Conservation (phyloP, 2,888 invertebrate genomes). For the Acronicta aceris region DNA sequence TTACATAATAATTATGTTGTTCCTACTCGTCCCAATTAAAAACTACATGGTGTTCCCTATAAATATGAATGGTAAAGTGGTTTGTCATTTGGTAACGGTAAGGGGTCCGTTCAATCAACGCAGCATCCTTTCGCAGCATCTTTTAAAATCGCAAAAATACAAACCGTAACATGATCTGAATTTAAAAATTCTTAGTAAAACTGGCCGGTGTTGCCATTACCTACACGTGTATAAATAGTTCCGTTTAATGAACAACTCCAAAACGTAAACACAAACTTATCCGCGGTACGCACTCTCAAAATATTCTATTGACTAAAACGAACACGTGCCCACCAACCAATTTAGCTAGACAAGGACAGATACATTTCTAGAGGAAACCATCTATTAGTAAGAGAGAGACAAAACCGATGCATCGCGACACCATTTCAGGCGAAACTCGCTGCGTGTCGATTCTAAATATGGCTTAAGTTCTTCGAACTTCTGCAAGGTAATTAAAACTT, state of each 20-base stretch:
- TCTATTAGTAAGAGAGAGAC: constrained; percentile 60
- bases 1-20: too few species aligned
- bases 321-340: constrained; percentile 65
- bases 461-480: constrained; percentile 45
- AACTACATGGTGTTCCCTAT: too few species aligned
- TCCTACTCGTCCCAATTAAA: too few species aligned
- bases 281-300: constrained; percentile 63
- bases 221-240: constrained; percentile 36
- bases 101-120: too few species aligned
- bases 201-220: constrained; percentile 25
- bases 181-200: constrained; percentile 18
- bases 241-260: constrained; percentile 48
- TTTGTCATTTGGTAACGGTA: too few species aligned
- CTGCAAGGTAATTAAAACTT: constrained; percentile 32
- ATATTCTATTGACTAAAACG: constrained; percentile 74
- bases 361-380: constrained; percentile 38
- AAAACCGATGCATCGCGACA: constrained; percentile 73
- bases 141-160: too few species aligned
- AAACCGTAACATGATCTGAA: constrained; percentile 45
- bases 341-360: constrained; percentile 66
- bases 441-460: constrained; percentile 48
- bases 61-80: too few species aligned
- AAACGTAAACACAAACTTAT: constrained; percentile 58
- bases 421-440: constrained; percentile 81
- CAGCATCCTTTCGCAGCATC: too few species aligned